Evolutionary conservation across 1,140 invertebrate species (phyloP).

Genomic region (Papilio dardanus): DNA sequence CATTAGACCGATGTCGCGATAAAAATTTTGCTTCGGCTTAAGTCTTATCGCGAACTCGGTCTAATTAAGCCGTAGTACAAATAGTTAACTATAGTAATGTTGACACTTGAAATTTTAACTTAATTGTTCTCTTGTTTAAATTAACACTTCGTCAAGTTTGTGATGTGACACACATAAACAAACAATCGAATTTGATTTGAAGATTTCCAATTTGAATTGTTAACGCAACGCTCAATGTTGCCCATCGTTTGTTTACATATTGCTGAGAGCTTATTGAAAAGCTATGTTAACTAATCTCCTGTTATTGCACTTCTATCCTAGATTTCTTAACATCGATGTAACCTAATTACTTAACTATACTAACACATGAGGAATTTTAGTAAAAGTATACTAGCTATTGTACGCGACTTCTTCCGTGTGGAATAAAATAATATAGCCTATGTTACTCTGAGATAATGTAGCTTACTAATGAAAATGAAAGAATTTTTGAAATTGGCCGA

Average conservation of each 20-base stretch:
- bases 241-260: neutral
- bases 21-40: no score
- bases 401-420: no score
- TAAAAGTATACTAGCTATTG: no score
- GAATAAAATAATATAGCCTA: no score
- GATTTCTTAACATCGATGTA: no score
- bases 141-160: neutral
- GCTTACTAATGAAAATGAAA: no score
- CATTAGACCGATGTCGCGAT: no score
- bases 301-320: neutral
- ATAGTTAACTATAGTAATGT: neutral
- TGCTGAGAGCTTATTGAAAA: neutral
- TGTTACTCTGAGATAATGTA: no score
- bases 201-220: neutral
- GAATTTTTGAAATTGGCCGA: no score
- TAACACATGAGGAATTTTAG: no score
- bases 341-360: no score
- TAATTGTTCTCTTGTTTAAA: neutral
- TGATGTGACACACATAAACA: neutral
- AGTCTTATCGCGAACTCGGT: no score
- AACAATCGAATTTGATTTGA: neutral
- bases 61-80: neutral
- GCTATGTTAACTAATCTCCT: neutral
- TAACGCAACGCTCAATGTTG: neutral
- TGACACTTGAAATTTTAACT: neutral